Conservation (phyloP, 2,113 vertebrate genomes). For the Mesoclemmys tuberculata region DNA sequence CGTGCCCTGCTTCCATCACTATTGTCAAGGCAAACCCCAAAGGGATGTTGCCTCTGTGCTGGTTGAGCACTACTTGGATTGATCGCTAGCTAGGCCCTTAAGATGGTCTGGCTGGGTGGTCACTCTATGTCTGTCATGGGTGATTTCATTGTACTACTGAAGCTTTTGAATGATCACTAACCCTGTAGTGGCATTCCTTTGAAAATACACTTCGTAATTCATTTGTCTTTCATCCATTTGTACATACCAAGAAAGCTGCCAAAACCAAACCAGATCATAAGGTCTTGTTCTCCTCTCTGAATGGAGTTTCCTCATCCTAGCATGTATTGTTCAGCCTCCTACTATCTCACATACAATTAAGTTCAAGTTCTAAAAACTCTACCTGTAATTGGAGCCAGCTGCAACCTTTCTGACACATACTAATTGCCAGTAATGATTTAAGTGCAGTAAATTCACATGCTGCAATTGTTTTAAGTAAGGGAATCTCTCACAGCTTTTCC, state of each 20-base stretch:
- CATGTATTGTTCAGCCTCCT: conserved; percentile 41
- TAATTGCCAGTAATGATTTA: conserved; percentile 98
- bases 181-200: neutral
- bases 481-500: conserved; percentile 71
- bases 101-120: neutral
- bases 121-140: neutral
- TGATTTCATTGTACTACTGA: neutral
- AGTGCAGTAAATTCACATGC: conserved; percentile 89
- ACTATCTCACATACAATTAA: conserved; percentile 71
- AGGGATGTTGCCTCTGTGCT: neutral
- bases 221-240: neutral
- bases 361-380: conserved; percentile 85
- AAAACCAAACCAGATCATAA: neutral
- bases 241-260: neutral
- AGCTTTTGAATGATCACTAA: neutral
- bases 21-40: neutral
- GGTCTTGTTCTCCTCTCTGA: conserved; percentile 42
- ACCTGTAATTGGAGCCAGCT: conserved; percentile 98
- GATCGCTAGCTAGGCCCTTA: neutral
- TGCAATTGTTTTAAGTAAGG: conserved; percentile 82
- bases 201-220: neutral
- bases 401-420: conserved; percentile 94
- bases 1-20: neutral
- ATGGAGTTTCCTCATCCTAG: neutral
- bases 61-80: neutral